Evolutionary conservation across 2,888 invertebrate genomes (phyloP), one percentile per base, ranked within the genome.

Genomic region (Mantis religiosa): DNA sequence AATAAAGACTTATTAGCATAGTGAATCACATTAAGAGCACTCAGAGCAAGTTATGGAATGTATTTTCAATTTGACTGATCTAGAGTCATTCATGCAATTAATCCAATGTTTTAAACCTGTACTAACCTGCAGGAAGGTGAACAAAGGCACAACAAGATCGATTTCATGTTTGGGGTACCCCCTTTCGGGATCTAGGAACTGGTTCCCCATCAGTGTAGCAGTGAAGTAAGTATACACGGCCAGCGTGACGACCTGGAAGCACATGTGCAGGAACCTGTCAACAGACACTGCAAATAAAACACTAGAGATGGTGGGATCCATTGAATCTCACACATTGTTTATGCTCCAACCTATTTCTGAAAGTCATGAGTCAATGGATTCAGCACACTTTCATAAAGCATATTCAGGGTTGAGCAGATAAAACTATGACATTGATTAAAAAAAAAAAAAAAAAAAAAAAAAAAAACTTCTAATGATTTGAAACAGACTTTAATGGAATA

Each of bases 181-280:
- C 90, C 91, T 91, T 4, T 34, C 14, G 25, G 91, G 91, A 89
- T 91, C 90, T 30, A 92, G 90, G 88, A 91, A 91, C 91, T 93
- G 94, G 87, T 88, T 92, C 3, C 93, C 94, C 91, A 94, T 92
- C 82, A 94, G 91, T 88, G 93, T 92, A 9, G 93, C 93, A 0
- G 93, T 91, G 91, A 94, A 94, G 91, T 93, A 94, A 14, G 93
- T 92, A 91, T 94, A 94, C 28, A 93, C 93, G 1, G 94, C 93
- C 87, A 94, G 91, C 0, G 94, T 94, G n/a, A 93, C 94, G 25
- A 94, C 94, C 94, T 94, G 91, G 7, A 91, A 91, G 41, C 84
- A 88, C 83, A 81, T 28, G 71, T 28, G 15, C 20, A 71, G 15
- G 82, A 20, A 81, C 83, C 85, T 85, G 85, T 87, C 85, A 47